Evolutionary conservation across 2,797 vertebrate genomes (phyloP), one percentile per base, ranked within the genome.

Genomic region (Dendrocincla tyrannina): DNA sequence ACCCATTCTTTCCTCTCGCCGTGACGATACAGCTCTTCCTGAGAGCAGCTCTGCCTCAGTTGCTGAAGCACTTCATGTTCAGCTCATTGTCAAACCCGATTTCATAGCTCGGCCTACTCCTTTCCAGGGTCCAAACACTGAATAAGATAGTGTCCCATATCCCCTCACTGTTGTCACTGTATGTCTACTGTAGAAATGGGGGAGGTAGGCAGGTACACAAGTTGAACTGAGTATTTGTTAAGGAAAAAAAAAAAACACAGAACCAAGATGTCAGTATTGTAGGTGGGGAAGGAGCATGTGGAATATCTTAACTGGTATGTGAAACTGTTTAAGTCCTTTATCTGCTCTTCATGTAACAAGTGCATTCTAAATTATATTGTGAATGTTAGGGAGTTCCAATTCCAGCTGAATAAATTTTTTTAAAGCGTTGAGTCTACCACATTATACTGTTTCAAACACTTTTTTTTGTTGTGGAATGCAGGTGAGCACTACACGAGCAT

Each of bases 341-440:
- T 97, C 96, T 97, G 95, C 95, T 98, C 81, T 98, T 97, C 86
- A 95, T 98, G 95, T 98, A 98, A 98, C 87, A 96, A 91, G 96
- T 95, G 83, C 91, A 95, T 98, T 96, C 97, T 98, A 97, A 97
- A 97, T 97, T 96, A 97, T 97, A 96, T 97, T 97, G 97, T 97
- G 94, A 97, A 98, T 97, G 97, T 97, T 94, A 97, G 97, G 96
- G 96, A 93, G 93, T 97, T 98, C 96, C 91, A 96, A 87, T 98
- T 98, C 62, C 95, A 96, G 64, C 35, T 92, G 89, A 97, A 98
- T 98, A 98, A 97, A 95, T 97, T 96, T 96, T 96, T 92, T 98
- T 97, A 70, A 97, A 97, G 89, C 33, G 46, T 96, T 80, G 75
- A 94, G 96, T 69, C 73, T 91, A 83, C 91, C 89, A 96, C 96